A percentile compares a stretch with the other conserved stretches of the same genome.
phyloP scores from a whole-genome alignment of 1,140 invertebrate species.

The Neodiprion fabricii region DNA sequence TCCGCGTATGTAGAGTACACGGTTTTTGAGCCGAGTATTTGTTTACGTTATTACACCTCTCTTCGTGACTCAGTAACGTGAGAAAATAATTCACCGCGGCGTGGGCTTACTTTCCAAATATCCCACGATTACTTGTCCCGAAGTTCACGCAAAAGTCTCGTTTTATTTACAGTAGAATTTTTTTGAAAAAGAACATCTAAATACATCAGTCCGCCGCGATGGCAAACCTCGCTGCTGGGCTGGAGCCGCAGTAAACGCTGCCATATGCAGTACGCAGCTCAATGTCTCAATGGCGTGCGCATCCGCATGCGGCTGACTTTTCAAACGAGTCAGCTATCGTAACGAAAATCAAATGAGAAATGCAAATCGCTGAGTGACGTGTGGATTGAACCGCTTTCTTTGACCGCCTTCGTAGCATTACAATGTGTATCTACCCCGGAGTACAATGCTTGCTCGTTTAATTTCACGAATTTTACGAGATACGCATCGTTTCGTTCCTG shows the following conservation, averaged over 20 bases:
- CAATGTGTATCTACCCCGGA: too few species aligned
- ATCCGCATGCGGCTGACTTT: not conserved
- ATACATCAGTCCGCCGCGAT: not conserved
- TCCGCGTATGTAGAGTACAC: not conserved
- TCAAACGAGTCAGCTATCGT: too few species aligned
- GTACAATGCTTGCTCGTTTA: too few species aligned
- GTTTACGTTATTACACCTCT: not conserved
- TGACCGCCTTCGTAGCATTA: too few species aligned
- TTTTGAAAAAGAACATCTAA: not conserved
- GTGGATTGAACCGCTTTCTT: too few species aligned
- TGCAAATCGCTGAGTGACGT: too few species aligned
- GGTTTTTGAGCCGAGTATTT: not conserved
- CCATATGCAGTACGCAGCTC: conserved; percentile 5
- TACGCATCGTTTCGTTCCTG: too few species aligned
- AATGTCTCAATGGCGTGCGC: not conserved
- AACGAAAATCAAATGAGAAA: too few species aligned
- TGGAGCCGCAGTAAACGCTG: not conserved
- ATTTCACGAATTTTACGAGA: too few species aligned
- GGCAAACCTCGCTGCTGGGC: not conserved
- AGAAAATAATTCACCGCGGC: not conserved
- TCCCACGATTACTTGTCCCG: too few species aligned
- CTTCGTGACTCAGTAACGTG: not conserved
- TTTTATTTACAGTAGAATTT: conserved; percentile 4
- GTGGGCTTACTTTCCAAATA: not conserved
- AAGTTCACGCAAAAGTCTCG: not conserved